Evolutionary conservation across 2,797 vertebrate species (phyloP), one percentile per base, ranked within the genome.

Genomic region (Danio albolineatus): DNA sequence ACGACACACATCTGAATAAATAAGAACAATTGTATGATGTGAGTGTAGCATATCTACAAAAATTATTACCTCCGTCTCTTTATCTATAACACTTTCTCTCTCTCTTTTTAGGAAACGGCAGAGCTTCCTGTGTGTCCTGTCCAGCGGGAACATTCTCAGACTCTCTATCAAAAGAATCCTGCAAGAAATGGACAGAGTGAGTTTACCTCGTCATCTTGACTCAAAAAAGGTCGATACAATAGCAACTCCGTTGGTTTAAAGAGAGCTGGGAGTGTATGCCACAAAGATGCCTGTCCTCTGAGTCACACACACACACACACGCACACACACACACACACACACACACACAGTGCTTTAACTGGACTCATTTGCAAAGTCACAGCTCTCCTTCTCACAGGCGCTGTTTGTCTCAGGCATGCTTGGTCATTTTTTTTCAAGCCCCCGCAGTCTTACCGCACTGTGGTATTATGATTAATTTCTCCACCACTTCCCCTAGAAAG

Each of bases 151-250:
- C 91, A 89, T 99, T 95, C 91, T 98, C 97, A 2, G 87, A 91
- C 4, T 54, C 84, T 2, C 83, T 81, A 60, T 94, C 93, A 19
- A 92, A 79, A 0, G 92, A 96, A 0, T 76, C 85, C 4, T 99
- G 98, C 92, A 95, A 91, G 90, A 89, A 84, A 36, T 98, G 96
- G 97, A 97, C 95, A 21, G 95, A 95, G 97, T 99, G 93, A 96
- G 96, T 94, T 43, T 21, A 19, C 21, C 39, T 64, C 4, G 28
- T 2, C 14, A 6, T 49, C 14, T 13, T 17, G 16, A 48, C 13
- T 28, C 19, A 46, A 56, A 66, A 67, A 57, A n/a, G n/a, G 4
- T 17, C 7, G 8, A 46, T 28, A 7, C 53, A 17, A 6, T 67
- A 77, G 43, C 28, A 53, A 41, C 46, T 60, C 12, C n/a, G 38